Base-by-base conservation (phyloP, 1,140 invertebrate species). In the Drosophila ananassae region DNA sequence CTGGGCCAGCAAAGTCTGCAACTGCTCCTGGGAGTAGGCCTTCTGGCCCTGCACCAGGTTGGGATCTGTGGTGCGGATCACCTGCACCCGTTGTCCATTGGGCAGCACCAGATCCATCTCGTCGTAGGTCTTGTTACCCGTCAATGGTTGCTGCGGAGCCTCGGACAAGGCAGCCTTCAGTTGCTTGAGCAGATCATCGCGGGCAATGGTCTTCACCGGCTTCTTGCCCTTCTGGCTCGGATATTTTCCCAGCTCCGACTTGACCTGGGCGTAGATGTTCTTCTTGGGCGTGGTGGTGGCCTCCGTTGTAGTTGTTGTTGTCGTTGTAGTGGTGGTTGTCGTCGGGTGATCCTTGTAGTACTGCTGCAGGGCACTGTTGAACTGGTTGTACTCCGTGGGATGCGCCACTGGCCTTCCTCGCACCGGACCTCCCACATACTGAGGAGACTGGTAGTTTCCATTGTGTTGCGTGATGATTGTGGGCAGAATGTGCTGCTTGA, bases 21-120 rank as follows among this genome's bases (percentile, higher is more conserved):
- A 56, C 41, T 91, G 90, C 52, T 91, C 90, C 44, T 91, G 90
- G 2, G 90, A 89, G 22, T 89, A 89, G 4, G 90, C 75, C 58
- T 91, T 89, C 30, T 91, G 90, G 10, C 90, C 90, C 57, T 91
- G 79, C 5, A 95, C 93, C 28, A 95, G 89, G 80, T 94, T 94
- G 5, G 94, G 94, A 90, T 95, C 94, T 2, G 93, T 93, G 34
- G 94, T 94, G 87, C 93, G 92, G 55, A 96, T 95, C 0, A 96
- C 93, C 91, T 95, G 95, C 30, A 96, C 94, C 77, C 95, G 95
- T 89, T 96, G 95, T 8, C 95, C 96, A 79, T 96, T 96, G 1
- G 95, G 94, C 28, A 96, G 81, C 28, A 95, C 94, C 30, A 96
- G 93, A 90, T 96, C 95, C 50, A 95, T 93, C 1, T 95, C 95